Evolutionary conservation across 2,113 vertebrate species (phyloP), one percentile per base, ranked within the genome.

Genomic region (Hymenochirus boettgeri): DNA sequence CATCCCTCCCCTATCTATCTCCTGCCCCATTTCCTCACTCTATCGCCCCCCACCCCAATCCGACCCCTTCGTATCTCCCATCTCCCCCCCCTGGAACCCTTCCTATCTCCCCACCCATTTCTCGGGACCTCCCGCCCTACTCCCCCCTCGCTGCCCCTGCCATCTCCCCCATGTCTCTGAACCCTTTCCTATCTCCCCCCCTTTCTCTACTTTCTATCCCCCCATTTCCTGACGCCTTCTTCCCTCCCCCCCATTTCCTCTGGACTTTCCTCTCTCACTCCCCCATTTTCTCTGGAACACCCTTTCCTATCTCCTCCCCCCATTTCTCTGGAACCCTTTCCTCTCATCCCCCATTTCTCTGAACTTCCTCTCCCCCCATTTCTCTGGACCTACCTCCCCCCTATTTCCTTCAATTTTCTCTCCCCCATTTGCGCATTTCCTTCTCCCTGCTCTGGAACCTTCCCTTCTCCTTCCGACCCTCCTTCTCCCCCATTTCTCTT

Each of bases 111-210:
- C n/a, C 53, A 18, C 15, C 24, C 2, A 7, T 10, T 19, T 26
- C 26, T 7, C 11, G 15, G 12, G 17, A 4, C 81, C 78, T 79
- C 81, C 5, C 18, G 21, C 23, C 39, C 37, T 45, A 8, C 35
- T 4, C 12, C 35, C 4, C 22, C 21, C 10, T 2, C 21, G 2
- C 57, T n/a, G 19, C 35, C 1, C 7, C 35, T 11, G 33, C 8
- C 21, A 7, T 11, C n/a, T 19, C n/a, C 15, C 19, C 22, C 25
- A 2, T 3, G 12, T 19, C 29, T 19, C 53, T 25, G 11, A 5
- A 2, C 17, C n/a, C 12, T n/a, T 13, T n/a, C n/a, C 53, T 37
- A 17, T 12, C 18, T 21, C 4, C 5, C 19, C 7, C 8, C 15
- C 31, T 2, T 19, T 19, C 5, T 18, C 15, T 24, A 26, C 15